Evolutionary conservation across 2,888 invertebrate species (phyloP), one percentile per base, ranked within the genome.

Genomic region (Elegia similella): DNA sequence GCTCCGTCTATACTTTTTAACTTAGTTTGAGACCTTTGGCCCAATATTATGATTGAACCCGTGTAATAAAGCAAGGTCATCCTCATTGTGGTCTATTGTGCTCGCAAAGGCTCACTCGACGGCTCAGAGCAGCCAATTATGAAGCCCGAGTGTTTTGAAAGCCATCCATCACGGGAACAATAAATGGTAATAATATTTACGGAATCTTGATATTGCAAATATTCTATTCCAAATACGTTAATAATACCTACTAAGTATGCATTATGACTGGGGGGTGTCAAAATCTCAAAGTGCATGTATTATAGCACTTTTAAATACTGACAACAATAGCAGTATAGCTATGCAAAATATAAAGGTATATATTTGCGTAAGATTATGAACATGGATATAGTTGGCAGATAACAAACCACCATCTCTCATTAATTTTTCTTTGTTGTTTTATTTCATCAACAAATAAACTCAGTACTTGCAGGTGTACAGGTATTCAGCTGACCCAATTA

Each of bases 1-100:
- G 34, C 48, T 30, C 48, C 32, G 48, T 7, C 50, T 34, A 13
- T 38, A 34, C 12, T 8, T 50, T 13, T 50, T 50, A 12, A 10
- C 10, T 38, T 38, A 38, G 30, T 50, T 50, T 50, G 50, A 34
- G 50, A 89, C 86, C 88, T 88, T 84, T 86, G 77, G 62, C 76
- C 79, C 80, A 80, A 84, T 87, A 83, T 84, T 87, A 80, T 82
- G 83, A 86, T 84, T 83, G 81, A 82, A 83, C 74, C 74, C 75
- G 78, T 75, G 75, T 78, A 77, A 79, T 80, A 81, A 69, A 67
- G 72, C 82, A 85, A 88, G 88, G 88, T 78, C 82, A 75, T 60
- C 64, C 63, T 74, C 76, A 79, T 82, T 84, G 82, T 78, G 64
- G 62, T 57, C 75, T 62, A 81, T 85, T 85, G 84, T 84, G 76